Evolutionary conservation across 2,797 vertebrate species (phyloP).

Genomic region (Argyrosomus regius): DNA sequence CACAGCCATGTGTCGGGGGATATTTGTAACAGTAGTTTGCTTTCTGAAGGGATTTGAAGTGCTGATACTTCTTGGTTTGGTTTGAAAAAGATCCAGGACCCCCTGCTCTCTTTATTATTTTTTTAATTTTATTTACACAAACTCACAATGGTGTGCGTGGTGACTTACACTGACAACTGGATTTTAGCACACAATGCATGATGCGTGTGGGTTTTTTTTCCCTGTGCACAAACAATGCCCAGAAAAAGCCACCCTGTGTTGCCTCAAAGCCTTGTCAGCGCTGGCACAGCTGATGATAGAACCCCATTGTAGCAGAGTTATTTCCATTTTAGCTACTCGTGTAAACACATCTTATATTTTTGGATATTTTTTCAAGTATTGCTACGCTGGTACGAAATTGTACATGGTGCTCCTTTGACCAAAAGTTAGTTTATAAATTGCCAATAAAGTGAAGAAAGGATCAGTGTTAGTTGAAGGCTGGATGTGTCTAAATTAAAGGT

Average conservation of each 20-base stretch:
- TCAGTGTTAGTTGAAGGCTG: neutral
- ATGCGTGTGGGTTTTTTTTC: constrained; percentile 38
- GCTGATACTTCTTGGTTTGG: neutral
- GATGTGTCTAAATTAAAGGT: too few species aligned
- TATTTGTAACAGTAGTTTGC: constrained; percentile 1
- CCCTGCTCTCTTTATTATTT: constrained; percentile 23
- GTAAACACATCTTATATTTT: neutral
- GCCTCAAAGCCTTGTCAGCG: neutral
- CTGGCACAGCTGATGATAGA: neutral
- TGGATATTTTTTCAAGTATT: too few species aligned
- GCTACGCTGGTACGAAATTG: neutral
- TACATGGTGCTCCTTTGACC: neutral
- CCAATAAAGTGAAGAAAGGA: neutral
- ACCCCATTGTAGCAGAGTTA: neutral
- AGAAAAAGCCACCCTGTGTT: constrained; percentile 39
- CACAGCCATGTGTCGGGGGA: constrained; percentile 35
- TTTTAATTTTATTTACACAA: constrained; percentile 39
- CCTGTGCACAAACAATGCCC: constrained; percentile 41
- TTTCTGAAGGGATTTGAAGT: neutral
- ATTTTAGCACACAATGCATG: constrained; percentile 72
- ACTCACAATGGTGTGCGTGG: constrained; percentile 63
- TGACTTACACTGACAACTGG: constrained; percentile 59
- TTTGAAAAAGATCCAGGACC: constrained; percentile 73
- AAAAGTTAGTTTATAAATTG: neutral
- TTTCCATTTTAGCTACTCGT: too few species aligned